phyloP scores from a whole-genome alignment of 1,140 invertebrate genomes.

The Megathymus violae region DNA sequence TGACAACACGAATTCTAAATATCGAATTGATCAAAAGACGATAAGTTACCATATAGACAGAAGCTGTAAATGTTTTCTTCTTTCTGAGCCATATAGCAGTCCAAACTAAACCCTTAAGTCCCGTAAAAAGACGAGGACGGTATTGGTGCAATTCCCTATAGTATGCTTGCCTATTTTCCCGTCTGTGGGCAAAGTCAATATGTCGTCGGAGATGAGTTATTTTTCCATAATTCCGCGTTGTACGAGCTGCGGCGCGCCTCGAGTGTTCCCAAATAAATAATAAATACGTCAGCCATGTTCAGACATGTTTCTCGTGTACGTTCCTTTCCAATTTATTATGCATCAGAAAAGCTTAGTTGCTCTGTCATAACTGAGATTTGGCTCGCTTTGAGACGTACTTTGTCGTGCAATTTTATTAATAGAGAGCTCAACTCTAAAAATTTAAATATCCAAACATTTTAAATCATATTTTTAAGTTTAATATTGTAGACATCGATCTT shows the following conservation, averaged over 20 bases:
- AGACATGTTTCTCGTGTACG: conserved; percentile 48
- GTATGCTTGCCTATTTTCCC: conserved; percentile 63
- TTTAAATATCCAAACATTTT: neutral
- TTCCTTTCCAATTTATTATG: conserved; percentile 62
- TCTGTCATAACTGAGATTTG: conserved; percentile 32
- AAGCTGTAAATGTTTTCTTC: neutral
- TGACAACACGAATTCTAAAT: too few species aligned
- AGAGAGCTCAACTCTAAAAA: neutral
- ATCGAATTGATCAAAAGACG: too few species aligned
- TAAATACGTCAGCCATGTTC: conserved; percentile 69
- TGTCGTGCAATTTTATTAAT: conserved; percentile 5
- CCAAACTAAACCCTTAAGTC: conserved; percentile 26
- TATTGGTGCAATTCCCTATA: conserved; percentile 73
- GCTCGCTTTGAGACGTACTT: conserved; percentile 30
- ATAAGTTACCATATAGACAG: too few species aligned
- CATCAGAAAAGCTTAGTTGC: conserved; percentile 50
- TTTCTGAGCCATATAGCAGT: conserved; percentile 1
- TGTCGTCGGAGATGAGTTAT: conserved; percentile 79
- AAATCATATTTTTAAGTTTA: neutral
- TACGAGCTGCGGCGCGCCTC: conserved; percentile 51
- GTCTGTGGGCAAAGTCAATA: conserved; percentile 72
- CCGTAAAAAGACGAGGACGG: conserved; percentile 37
- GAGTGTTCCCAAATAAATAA: conserved; percentile 82
- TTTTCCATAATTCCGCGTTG: conserved; percentile 74
- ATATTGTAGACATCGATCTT: too few species aligned